Percentiles rank a stretch among this genome's conserved stretches.
Conservation (phyloP, 2,797 vertebrate species). For the Sarcoramphus papa region DNA sequence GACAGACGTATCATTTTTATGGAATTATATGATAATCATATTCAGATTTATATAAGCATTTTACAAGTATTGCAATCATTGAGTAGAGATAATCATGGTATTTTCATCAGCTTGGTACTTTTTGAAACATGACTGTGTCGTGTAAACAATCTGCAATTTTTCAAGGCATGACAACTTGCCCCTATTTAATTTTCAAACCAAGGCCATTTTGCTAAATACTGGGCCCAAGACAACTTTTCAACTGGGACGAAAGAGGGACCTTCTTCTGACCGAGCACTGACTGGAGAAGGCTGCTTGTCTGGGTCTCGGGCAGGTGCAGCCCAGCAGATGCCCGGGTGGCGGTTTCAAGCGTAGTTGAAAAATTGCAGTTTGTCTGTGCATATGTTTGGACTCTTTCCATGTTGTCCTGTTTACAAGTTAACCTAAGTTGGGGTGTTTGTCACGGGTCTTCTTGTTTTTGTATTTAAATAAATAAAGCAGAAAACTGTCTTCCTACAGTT, state of each 20-base stretch:
- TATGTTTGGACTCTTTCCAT: slow-evolving; percentile 83
- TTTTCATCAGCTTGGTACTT: slow-evolving; percentile 86
- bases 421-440: slow-evolving; percentile 89
- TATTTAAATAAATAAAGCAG: slow-evolving; percentile 81
- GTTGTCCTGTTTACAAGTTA: slow-evolving; percentile 93
- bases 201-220: neutral
- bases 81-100: slow-evolving; percentile 85
- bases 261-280: slow-evolving; percentile 30
- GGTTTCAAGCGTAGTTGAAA: slow-evolving; percentile 66
- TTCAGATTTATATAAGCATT: slow-evolving; percentile 91
- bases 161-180: slow-evolving; percentile 70
- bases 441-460: slow-evolving; percentile 88
- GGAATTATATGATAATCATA: slow-evolving; percentile 85
- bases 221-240: slow-evolving; percentile 50
- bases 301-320: slow-evolving; percentile 54
- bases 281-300: slow-evolving; percentile 30
- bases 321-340: slow-evolving; percentile 45
- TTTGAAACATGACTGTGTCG: slow-evolving; percentile 81
- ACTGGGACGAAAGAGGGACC: slow-evolving; percentile 24
- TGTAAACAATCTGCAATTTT: slow-evolving; percentile 90
- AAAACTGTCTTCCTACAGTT: slow-evolving; percentile 67
- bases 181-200: slow-evolving; percentile 2
- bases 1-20: slow-evolving; percentile 90
- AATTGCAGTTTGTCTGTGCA: slow-evolving; percentile 85
- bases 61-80: slow-evolving; percentile 89